Percentiles rank a stretch among this genome's conserved stretches.
Conservation (phyloP, 1,140 invertebrate species). For the Tetramorium parvispinum region DNA sequence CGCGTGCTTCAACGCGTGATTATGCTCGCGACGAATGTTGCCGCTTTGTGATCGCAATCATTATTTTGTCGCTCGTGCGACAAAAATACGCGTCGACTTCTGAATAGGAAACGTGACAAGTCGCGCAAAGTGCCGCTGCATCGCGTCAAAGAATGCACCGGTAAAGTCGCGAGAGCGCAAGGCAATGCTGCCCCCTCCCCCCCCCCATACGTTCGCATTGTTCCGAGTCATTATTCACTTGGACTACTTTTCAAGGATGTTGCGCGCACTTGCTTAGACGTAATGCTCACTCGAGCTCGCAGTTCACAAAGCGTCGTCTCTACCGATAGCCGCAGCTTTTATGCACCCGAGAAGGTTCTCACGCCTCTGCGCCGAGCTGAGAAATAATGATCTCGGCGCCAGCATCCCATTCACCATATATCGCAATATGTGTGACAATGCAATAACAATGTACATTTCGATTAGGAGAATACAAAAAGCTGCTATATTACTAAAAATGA, state of each 20-base stretch:
- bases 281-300: conserved; percentile 55
- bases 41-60: conserved; percentile 39
- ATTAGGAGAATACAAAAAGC: not conserved
- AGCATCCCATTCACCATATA: conserved; percentile 11
- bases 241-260: conserved; percentile 72
- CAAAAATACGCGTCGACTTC: conserved; percentile 29
- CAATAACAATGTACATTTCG: conserved; percentile 8
- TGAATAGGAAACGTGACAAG: conserved; percentile 38
- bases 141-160: conserved; percentile 71
- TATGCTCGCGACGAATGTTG: conserved; percentile 28
- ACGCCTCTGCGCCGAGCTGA: conserved; percentile 32
- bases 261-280: conserved; percentile 56
- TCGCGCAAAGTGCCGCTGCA: conserved; percentile 31
- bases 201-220: conserved; percentile 62
- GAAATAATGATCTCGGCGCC: conserved; percentile 46
- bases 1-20: not conserved
- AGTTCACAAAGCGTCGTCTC: conserved; percentile 41
- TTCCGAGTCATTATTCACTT: conserved; percentile 76
- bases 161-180: conserved; percentile 29
- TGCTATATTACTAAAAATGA: not conserved
- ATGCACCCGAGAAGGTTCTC: conserved; percentile 40
- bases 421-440: not conserved
- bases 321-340: conserved; percentile 37
- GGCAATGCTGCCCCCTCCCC: conserved; percentile 14
- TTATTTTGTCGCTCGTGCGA: conserved; percentile 18